Conservation (phyloP, 2,888 invertebrate species). For the Microdon myrmicae region DNA sequence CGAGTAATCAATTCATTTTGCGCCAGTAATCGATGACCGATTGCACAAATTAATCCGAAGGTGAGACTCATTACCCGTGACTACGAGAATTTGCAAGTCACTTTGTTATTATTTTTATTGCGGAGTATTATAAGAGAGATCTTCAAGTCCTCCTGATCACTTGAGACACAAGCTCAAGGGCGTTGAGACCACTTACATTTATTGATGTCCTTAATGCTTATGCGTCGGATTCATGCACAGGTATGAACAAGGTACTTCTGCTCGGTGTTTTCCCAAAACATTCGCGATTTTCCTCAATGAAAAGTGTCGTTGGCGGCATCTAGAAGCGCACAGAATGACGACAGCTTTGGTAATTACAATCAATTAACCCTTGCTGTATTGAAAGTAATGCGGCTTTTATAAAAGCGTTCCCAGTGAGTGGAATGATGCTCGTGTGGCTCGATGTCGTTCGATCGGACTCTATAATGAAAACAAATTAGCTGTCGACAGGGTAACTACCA, state of each 20-base stretch:
- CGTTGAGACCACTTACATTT: slow-evolving; percentile 39
- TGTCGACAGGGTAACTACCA: slow-evolving; percentile 49
- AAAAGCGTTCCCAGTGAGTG: slow-evolving; percentile 37
- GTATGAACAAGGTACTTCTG: too few species aligned
- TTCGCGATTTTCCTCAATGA: slow-evolving; percentile 50
- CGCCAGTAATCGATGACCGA: slow-evolving; percentile 29
- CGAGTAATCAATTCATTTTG: slow-evolving; percentile 24
- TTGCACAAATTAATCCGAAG: slow-evolving; percentile 41
- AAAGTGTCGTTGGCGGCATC: slow-evolving; percentile 33
- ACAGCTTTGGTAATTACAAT: slow-evolving; percentile 41
- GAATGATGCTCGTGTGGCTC: slow-evolving; percentile 17
- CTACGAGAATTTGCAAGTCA: slow-evolving; percentile 50
- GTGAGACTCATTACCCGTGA: slow-evolving; percentile 50
- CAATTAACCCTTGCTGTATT: slow-evolving; percentile 51
- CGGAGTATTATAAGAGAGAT: slow-evolving; percentile 11
- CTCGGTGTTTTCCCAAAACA: too few species aligned
- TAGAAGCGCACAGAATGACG: neutral
- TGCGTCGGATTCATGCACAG: too few species aligned
- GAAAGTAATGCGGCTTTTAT: slow-evolving; percentile 43
- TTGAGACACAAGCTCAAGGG: too few species aligned
- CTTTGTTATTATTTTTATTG: slow-evolving; percentile 6
- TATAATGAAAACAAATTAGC: slow-evolving; percentile 49
- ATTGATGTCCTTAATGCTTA: too few species aligned
- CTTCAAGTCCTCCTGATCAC: too few species aligned
- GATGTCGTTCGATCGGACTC: slow-evolving; percentile 42